phyloP scores from a whole-genome alignment of 2,113 vertebrate species.

The Lucifuga dentata region DNA sequence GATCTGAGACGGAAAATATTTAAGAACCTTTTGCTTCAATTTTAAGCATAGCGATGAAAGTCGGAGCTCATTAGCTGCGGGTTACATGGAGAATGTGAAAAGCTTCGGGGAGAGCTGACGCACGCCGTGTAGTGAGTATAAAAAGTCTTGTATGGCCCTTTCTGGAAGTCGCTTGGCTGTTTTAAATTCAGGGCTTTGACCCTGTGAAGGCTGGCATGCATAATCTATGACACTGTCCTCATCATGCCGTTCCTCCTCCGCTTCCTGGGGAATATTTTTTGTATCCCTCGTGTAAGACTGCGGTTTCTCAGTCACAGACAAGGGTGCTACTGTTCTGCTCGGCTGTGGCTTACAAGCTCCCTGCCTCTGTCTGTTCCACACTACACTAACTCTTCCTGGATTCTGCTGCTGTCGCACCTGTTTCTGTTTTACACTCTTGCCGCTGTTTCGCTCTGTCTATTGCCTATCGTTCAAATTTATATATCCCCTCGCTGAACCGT shows the following conservation, averaged over 20 bases:
- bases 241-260: constrained; percentile 50
- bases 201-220: constrained; percentile 59
- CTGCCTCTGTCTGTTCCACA: constrained; percentile 30
- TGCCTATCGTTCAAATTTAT: constrained; percentile 24
- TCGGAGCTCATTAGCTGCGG: constrained; percentile 27
- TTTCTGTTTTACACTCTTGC: background rate
- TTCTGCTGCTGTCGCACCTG: constrained; percentile 14
- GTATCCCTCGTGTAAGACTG: constrained; percentile 55
- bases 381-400: constrained; percentile 20
- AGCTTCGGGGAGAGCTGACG: constrained; percentile 39
- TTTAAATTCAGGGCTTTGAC: constrained; percentile 72
- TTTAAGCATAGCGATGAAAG: constrained; percentile 50
- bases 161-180: constrained; percentile 45
- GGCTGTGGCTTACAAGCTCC: constrained; percentile 41
- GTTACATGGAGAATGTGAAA: constrained; percentile 34
- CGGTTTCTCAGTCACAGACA: constrained; percentile 45
- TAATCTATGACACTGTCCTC: constrained; percentile 75
- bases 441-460: background rate
- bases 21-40: too few species aligned
- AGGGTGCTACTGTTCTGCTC: constrained; percentile 54
- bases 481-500: background rate
- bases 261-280: constrained; percentile 63
- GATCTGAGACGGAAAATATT: too few species aligned
- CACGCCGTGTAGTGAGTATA: constrained; percentile 18
- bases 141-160: constrained; percentile 47